These are phyloP conservation scores for Sebastiscus albofasciatus DNA, from an alignment of 2,797 vertebrate genomes.

Conservation along the genomic window DNA sequence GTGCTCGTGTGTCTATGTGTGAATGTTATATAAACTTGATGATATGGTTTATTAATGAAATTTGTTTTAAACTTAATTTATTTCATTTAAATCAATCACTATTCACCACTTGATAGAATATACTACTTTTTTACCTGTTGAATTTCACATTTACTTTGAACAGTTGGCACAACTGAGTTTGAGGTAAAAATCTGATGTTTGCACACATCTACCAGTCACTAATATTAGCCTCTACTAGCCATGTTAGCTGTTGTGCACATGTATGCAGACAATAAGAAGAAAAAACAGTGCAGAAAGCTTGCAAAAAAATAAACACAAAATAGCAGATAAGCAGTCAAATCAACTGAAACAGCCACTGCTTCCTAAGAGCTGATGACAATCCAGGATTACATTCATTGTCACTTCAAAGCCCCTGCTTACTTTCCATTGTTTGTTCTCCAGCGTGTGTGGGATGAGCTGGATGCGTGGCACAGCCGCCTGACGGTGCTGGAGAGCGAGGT, in stretches of 20 bases:
- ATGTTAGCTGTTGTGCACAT: not conserved
- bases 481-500: slow-evolving; percentile 91
- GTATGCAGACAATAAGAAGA: not conserved
- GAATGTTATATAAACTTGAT: not conserved
- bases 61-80: not conserved
- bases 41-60: not conserved
- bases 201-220: not conserved
- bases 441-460: slow-evolving; percentile 92
- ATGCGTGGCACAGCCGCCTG: slow-evolving; percentile 89
- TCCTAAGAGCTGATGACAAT: not conserved
- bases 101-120: not conserved
- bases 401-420: not conserved
- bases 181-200: not conserved
- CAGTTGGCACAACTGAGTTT: not conserved
- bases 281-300: not conserved
- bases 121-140: not conserved
- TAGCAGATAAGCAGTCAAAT: not conserved
- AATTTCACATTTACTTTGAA: not conserved
- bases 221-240: not conserved
- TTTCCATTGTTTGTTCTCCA: slow-evolving; percentile 54
- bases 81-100: not conserved
- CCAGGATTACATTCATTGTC: not conserved
- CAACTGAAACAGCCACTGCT: not conserved
- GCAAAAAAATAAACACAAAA: not conserved
- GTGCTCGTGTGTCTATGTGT: not conserved